phyloP scores from a whole-genome alignment of 2,113 vertebrate species.

The Stercorarius parasiticus region DNA sequence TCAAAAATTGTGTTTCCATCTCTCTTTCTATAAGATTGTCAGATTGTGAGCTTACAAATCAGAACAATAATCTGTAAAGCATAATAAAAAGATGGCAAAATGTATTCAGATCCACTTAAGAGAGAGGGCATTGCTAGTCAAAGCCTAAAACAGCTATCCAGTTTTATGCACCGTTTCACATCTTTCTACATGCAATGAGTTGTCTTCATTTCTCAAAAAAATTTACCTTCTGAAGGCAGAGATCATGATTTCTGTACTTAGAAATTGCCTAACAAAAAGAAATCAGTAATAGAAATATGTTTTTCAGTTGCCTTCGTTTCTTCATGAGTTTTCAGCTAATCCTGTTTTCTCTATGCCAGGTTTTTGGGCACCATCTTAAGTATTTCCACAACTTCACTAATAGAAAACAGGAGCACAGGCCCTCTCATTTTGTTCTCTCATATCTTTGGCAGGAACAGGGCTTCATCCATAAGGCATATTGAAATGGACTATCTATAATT shows the following conservation, averaged over 20 bases:
- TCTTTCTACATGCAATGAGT: background rate
- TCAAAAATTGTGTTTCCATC: background rate
- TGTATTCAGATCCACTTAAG: background rate
- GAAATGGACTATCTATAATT: conserved; percentile 32
- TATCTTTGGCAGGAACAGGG: background rate
- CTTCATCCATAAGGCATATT: background rate
- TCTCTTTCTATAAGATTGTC: background rate
- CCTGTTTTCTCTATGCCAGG: background rate
- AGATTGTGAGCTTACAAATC: background rate
- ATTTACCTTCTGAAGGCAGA: background rate
- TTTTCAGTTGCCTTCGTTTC: background rate
- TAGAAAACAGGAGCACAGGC: background rate
- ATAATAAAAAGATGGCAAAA: background rate
- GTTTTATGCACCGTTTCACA: background rate
- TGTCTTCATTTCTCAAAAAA: background rate
- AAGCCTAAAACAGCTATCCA: background rate
- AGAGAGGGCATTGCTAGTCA: background rate
- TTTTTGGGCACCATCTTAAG: background rate
- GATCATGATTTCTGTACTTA: background rate
- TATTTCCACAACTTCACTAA: background rate
- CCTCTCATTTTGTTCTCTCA: background rate
- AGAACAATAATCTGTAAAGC: background rate
- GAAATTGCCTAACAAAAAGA: background rate
- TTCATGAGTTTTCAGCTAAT: background rate
- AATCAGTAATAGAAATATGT: background rate